Percentiles rank a stretch among this genome's conserved stretches.
phyloP scores from a whole-genome alignment of 2,797 vertebrate genomes.

The Taenioides sp. region DNA sequence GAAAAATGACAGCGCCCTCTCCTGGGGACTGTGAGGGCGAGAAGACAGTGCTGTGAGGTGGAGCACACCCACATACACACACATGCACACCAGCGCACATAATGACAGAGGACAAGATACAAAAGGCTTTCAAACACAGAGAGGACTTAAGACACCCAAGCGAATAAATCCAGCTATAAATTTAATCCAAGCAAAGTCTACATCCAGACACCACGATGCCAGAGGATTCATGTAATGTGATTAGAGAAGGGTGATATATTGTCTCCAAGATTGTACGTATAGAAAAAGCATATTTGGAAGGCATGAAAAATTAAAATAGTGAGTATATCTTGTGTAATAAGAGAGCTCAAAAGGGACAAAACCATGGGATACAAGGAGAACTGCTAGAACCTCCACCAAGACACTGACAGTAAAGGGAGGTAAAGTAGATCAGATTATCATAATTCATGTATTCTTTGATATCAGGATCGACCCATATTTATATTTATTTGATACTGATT shows the following conservation, averaged over 20 bases:
- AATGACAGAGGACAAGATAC: conserved; percentile 32
- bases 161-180: background rate
- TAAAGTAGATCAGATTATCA: too few relatives aligned
- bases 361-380: too few relatives aligned
- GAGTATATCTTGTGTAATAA: too few relatives aligned
- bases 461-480: too few relatives aligned
- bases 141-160: conserved; percentile 28
- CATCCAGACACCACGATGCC: background rate
- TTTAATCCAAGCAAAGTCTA: background rate
- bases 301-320: conserved; percentile 13
- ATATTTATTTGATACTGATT: too few relatives aligned
- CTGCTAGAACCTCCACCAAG: too few relatives aligned
- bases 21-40: conserved; percentile 65
- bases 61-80: conserved; percentile 23
- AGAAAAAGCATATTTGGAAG: background rate
- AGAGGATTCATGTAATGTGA: background rate
- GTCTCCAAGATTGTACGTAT: background rate
- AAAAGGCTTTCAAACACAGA: conserved; percentile 38
- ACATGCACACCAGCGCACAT: conserved; percentile 12
- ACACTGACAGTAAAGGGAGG: too few relatives aligned
- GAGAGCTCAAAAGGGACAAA: too few relatives aligned
- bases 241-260: background rate
- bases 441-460: too few relatives aligned
- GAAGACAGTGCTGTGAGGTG: conserved; percentile 55
- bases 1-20: conserved; percentile 78